Conservation (phyloP, 2,888 invertebrate genomes). For the Zaprionus bogoriensis region DNA sequence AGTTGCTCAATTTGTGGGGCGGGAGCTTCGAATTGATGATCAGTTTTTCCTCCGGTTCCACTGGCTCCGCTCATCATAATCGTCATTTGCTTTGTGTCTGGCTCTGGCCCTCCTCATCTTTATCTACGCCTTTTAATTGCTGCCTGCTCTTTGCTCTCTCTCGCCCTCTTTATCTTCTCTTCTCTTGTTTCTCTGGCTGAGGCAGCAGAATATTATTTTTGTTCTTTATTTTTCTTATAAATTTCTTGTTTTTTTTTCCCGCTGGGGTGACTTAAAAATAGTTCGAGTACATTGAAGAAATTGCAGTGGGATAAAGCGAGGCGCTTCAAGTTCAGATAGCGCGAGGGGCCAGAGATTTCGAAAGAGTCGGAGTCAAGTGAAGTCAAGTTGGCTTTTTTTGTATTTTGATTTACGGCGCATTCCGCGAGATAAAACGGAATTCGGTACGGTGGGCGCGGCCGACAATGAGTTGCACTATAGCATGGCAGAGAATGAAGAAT, state of each 20-base stretch:
- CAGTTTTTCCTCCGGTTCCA: background rate
- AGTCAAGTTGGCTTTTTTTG: slow-evolving; percentile 14
- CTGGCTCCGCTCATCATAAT: slow-evolving; percentile 24
- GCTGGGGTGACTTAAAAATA: background rate
- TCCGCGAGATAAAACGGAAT: slow-evolving; percentile 31
- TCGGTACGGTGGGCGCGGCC: slow-evolving; percentile 7
- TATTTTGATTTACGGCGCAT: slow-evolving; percentile 49
- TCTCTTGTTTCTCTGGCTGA: background rate
- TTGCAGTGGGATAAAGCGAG: background rate
- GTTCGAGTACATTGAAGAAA: background rate
- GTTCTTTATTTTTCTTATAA: no score
- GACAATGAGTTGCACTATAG: slow-evolving; percentile 33
- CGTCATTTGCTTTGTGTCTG: slow-evolving; percentile 19
- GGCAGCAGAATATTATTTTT: no score
- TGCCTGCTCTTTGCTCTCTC: slow-evolving; percentile 25
- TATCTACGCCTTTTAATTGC: slow-evolving; percentile 44
- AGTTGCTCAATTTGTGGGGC: slow-evolving; percentile 47
- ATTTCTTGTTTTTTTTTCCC: no score
- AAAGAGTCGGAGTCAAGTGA: slow-evolving; percentile 22
- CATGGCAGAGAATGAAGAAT: background rate
- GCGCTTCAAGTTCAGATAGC: slow-evolving; percentile 19
- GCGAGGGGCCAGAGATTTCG: no score
- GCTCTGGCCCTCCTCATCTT: slow-evolving; percentile 22
- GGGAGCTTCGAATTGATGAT: slow-evolving; percentile 15
- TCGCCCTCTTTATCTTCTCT: background rate